Percentiles rank a stretch among this genome's conserved stretches.
These are phyloP conservation scores for Microplitis manilae DNA, from an alignment of 2,888 invertebrate species.

Conservation along the genomic window DNA sequence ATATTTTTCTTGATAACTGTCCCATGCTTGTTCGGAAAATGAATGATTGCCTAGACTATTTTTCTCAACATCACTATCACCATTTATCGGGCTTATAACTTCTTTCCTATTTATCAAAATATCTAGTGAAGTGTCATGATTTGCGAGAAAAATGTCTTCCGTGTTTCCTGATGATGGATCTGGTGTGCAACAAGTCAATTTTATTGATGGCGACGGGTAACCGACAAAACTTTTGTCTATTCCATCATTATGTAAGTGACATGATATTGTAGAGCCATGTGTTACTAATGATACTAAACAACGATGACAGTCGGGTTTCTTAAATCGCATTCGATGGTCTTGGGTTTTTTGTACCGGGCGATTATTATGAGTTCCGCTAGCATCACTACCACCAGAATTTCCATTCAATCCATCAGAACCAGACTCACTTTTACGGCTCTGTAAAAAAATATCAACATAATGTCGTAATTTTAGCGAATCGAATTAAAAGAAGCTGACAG, in stretches of 20 bases:
- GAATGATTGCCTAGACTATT: slow-evolving; percentile 75
- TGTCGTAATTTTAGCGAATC: no score
- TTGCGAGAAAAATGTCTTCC: slow-evolving; percentile 62
- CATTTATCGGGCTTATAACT: slow-evolving; percentile 61
- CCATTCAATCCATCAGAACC: slow-evolving; percentile 74
- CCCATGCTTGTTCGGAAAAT: slow-evolving; percentile 96
- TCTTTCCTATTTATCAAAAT: slow-evolving; percentile 58
- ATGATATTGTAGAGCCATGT: slow-evolving; percentile 75
- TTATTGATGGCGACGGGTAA: slow-evolving; percentile 76
- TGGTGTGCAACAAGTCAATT: slow-evolving; percentile 58
- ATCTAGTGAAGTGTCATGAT: slow-evolving; percentile 59
- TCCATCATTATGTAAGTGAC: slow-evolving; percentile 34
- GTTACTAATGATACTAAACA: slow-evolving; percentile 76
- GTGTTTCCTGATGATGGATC: slow-evolving; percentile 71
- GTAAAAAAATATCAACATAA: slow-evolving; percentile 25
- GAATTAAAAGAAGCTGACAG: no score
- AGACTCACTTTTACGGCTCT: slow-evolving; percentile 75
- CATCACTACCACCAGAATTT: slow-evolving; percentile 67
- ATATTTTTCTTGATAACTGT: slow-evolving; percentile 94
- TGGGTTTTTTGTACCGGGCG: slow-evolving; percentile 47
- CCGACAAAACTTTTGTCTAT: slow-evolving; percentile 76
- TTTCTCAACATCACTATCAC: slow-evolving; percentile 79
- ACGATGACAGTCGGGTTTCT: slow-evolving; percentile 60
- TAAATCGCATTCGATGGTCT: slow-evolving; percentile 47
- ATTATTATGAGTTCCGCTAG: slow-evolving; percentile 68